A percentile compares a stretch with the other conserved stretches of the same genome.
Conservation (phyloP, 92 coral and sea anemone genomes). For the Porites evermanni region DNA sequence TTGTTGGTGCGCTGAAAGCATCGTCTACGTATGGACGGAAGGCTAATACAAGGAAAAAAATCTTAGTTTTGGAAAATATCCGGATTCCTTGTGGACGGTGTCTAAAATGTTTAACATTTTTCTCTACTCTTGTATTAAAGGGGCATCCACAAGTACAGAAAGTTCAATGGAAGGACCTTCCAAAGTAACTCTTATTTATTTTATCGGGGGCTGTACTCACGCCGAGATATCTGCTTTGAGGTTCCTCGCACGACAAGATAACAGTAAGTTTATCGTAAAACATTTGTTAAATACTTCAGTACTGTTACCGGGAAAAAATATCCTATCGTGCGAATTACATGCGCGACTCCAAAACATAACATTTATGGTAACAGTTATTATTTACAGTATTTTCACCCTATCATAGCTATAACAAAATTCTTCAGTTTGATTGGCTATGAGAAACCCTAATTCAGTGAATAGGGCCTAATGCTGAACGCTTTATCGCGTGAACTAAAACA, state of each 20-base stretch:
- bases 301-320: neutral
- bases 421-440: too few relatives aligned
- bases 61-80: too few relatives aligned
- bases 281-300: neutral
- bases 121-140: slow-evolving; percentile 16
- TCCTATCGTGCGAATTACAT: neutral
- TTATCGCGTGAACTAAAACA: too few relatives aligned
- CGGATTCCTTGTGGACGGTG: too few relatives aligned
- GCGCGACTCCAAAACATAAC: neutral
- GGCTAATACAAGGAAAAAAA: too few relatives aligned
- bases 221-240: slow-evolving; percentile 96
- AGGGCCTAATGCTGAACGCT: too few relatives aligned
- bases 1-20: too few relatives aligned
- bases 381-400: too few relatives aligned
- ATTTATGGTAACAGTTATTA: too few relatives aligned
- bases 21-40: too few relatives aligned
- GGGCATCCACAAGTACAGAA: slow-evolving; percentile 62
- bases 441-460: too few relatives aligned
- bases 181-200: slow-evolving; percentile 88
- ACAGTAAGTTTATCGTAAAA: slow-evolving; percentile 65
- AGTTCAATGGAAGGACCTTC: slow-evolving; percentile 76
- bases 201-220: slow-evolving; percentile 96
- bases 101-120: neutral
- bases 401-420: too few relatives aligned
- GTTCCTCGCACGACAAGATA: slow-evolving; percentile 93